These are phyloP conservation scores for Triplophysa dalaica DNA, from an alignment of 2,113 vertebrate species.

Conservation along the genomic window DNA sequence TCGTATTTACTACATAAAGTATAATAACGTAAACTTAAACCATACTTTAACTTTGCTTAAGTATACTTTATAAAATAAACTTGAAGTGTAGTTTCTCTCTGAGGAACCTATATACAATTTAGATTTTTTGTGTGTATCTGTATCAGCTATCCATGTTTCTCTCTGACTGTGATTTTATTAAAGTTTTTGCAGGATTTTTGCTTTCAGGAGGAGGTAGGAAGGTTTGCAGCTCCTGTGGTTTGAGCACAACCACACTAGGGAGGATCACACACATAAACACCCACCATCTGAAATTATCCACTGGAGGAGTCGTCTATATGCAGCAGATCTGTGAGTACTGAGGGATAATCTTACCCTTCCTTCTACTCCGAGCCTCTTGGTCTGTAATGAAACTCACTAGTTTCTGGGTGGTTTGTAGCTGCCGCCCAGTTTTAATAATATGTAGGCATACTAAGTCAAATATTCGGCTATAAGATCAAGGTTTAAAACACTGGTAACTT, in stretches of 20 bases:
- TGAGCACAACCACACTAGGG: constrained; percentile 34
- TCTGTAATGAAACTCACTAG: constrained; percentile 47
- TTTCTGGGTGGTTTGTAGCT: constrained; percentile 44
- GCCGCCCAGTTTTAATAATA: constrained; percentile 48
- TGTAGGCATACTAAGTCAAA: neutral
- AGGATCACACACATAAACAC: constrained; percentile 47
- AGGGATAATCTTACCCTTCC: constrained; percentile 51
- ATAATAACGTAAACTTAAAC: too few relatives aligned
- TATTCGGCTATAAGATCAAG: neutral
- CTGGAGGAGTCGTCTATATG: constrained; percentile 45
- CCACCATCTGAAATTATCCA: constrained; percentile 40
- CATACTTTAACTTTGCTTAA: too few relatives aligned
- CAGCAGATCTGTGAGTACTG: constrained; percentile 24
- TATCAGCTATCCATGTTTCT: neutral
- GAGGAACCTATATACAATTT: neutral
- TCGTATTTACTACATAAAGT: too few relatives aligned
- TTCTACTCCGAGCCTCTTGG: constrained; percentile 23
- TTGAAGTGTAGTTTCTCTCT: neutral
- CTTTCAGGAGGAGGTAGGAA: neutral
- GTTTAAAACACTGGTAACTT: neutral
- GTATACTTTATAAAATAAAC: too few relatives aligned
- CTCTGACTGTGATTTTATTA: neutral
- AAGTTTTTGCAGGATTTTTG: neutral
- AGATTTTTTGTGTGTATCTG: too few relatives aligned
- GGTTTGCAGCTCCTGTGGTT: constrained; percentile 10